Evolutionary conservation across 2,113 vertebrate genomes (phyloP).

Genomic region (Suricata suricatta): DNA sequence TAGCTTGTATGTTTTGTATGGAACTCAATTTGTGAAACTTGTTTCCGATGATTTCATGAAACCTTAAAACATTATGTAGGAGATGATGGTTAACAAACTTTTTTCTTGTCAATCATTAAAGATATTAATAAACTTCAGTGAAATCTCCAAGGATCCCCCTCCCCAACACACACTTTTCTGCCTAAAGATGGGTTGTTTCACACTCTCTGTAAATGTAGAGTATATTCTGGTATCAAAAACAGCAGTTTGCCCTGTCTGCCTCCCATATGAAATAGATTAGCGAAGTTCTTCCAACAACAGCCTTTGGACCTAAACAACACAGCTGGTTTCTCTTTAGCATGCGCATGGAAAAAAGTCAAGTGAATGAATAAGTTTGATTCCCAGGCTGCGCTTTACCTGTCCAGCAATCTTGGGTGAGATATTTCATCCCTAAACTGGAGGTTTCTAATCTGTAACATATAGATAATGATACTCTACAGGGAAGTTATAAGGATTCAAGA

Average conservation of each 20-base stretch:
- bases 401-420: not conserved
- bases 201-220: not conserved
- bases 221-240: not conserved
- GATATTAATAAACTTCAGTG: not conserved
- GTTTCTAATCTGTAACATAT: not conserved
- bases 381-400: not conserved
- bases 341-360: not conserved
- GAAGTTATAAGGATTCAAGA: not conserved
- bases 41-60: not conserved
- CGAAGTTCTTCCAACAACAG: not conserved
- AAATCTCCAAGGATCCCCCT: not conserved
- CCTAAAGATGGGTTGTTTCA: not conserved
- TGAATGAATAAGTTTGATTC: not conserved
- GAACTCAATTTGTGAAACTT: slow-evolving; percentile 11
- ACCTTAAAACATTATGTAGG: not conserved
- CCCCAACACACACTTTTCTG: not conserved
- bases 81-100: not conserved
- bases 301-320: not conserved
- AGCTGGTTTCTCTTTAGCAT: not conserved
- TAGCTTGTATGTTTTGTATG: not conserved
- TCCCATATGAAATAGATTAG: not conserved
- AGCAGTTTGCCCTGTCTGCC: not conserved
- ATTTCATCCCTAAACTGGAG: not conserved
- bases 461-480: not conserved
- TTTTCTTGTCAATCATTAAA: not conserved